A percentile compares a stretch with the other conserved stretches of the same genome.
These are phyloP conservation scores for Sphaeridia pumilis DNA, from an alignment of 2,888 invertebrate species.

Conservation along the genomic window DNA sequence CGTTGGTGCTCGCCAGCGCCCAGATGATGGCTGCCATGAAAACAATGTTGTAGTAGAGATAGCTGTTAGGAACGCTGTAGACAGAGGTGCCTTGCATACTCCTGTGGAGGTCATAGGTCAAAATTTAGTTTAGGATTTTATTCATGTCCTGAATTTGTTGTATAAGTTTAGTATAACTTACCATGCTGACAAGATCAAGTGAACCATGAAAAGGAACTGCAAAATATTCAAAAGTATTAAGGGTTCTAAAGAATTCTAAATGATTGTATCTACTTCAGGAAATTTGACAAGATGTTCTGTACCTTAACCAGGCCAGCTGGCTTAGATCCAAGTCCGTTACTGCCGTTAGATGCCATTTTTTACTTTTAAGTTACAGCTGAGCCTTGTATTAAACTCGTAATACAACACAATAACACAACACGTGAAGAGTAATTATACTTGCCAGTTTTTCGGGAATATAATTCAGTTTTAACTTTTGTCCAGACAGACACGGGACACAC, in stretches of 20 bases:
- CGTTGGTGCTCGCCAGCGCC: conserved; percentile 18
- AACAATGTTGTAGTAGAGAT: conserved; percentile 26
- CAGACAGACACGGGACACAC: too few relatives aligned
- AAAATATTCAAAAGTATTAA: too few relatives aligned
- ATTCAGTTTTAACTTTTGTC: too few relatives aligned
- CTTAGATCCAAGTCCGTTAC: neutral
- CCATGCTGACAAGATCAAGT: conserved; percentile 29
- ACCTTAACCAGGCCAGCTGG: neutral
- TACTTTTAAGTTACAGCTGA: too few relatives aligned
- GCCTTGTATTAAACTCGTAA: too few relatives aligned
- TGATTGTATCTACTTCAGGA: neutral
- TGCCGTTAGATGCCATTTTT: neutral
- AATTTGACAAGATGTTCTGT: neutral
- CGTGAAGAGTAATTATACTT: too few relatives aligned
- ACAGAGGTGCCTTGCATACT: conserved; percentile 22
- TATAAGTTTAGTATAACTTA: conserved; percentile 9
- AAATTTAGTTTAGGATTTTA: neutral
- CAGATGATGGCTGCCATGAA: conserved; percentile 26
- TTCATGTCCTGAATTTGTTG: neutral
- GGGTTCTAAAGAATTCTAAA: neutral
- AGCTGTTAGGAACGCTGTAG: conserved; percentile 19
- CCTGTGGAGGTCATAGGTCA: conserved; percentile 14
- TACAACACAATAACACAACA: too few relatives aligned
- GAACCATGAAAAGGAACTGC: conserved; percentile 26
- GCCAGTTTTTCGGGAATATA: too few relatives aligned